phyloP scores from a whole-genome alignment of 2,888 invertebrate species.

The Salpingus planirostris region DNA sequence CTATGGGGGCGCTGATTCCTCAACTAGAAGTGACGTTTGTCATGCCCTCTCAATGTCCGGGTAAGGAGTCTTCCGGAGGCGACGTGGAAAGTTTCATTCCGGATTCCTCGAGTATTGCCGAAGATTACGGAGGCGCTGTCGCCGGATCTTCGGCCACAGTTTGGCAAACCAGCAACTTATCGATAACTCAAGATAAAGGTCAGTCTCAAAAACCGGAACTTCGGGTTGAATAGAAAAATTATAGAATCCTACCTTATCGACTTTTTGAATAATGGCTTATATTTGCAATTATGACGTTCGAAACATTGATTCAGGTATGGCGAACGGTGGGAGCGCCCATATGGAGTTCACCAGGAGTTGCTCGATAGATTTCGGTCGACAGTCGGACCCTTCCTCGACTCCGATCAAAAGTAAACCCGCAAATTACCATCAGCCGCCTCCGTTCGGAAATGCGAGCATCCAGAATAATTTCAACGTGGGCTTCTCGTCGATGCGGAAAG shows the following conservation, averaged over 20 bases:
- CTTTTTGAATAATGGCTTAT: no score
- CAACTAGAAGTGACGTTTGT: conserved; percentile 83
- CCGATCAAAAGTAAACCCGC: no score
- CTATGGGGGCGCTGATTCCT: conserved; percentile 70
- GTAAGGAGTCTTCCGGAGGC: conserved; percentile 76
- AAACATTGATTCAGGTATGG: conserved; percentile 19
- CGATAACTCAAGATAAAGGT: conserved; percentile 23
- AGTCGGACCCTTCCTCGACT: no score
- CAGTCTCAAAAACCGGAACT: no score
- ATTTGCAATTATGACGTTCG: no score
- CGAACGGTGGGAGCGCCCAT: conserved; percentile 19
- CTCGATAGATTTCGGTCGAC: conserved; percentile 21
- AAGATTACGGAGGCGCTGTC: conserved; percentile 54
- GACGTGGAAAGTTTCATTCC: conserved; percentile 74
- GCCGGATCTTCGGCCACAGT: conserved; percentile 32
- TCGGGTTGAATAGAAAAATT: no score
- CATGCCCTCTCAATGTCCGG: conserved; percentile 74
- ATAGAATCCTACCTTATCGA: no score
- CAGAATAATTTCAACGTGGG: conserved; percentile 51
- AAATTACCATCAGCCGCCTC: conserved; percentile 4
- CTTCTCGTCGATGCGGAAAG: conserved; percentile 72
- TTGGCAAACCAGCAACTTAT: conserved; percentile 30
- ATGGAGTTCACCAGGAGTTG: conserved; percentile 18
- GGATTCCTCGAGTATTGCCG: conserved; percentile 77
- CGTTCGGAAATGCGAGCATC: conserved; percentile 20